Evolutionary conservation across 2,888 invertebrate genomes (phyloP).

Genomic region (Sinhomidia bicolor): DNA sequence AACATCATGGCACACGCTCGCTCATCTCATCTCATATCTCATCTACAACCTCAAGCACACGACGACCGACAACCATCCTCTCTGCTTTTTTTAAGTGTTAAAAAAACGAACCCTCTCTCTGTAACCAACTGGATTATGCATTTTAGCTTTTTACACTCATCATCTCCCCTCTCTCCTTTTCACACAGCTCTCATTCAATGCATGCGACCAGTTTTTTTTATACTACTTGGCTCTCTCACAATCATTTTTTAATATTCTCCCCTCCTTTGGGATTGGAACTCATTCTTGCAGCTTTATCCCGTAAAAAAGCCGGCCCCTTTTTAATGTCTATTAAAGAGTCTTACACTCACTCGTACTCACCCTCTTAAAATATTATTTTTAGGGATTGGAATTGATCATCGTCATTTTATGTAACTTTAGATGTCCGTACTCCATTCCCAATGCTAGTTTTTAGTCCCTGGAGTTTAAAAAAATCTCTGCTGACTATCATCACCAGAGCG

Average conservation of each 20-base stretch:
- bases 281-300: neutral
- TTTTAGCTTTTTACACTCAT: constrained; percentile 36
- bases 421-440: no score
- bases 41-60: neutral
- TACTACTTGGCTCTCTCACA: no score
- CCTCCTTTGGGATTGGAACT: constrained; percentile 3
- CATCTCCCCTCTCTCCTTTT: neutral
- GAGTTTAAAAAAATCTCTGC: no score
- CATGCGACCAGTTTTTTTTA: neutral
- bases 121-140: neutral
- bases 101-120: constrained; percentile 21
- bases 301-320: neutral
- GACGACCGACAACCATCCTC: neutral
- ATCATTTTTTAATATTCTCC: neutral
- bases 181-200: neutral
- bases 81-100: constrained; percentile 2
- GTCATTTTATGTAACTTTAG: no score
- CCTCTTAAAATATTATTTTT: neutral
- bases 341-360: neutral
- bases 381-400: no score
- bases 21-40: neutral
- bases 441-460: neutral
- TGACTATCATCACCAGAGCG: no score
- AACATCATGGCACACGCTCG: constrained; percentile 52
- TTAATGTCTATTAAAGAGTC: neutral